These are phyloP conservation scores for Simalia tracyae DNA, from an alignment of 2,797 vertebrate genomes.

Conservation along the genomic window DNA sequence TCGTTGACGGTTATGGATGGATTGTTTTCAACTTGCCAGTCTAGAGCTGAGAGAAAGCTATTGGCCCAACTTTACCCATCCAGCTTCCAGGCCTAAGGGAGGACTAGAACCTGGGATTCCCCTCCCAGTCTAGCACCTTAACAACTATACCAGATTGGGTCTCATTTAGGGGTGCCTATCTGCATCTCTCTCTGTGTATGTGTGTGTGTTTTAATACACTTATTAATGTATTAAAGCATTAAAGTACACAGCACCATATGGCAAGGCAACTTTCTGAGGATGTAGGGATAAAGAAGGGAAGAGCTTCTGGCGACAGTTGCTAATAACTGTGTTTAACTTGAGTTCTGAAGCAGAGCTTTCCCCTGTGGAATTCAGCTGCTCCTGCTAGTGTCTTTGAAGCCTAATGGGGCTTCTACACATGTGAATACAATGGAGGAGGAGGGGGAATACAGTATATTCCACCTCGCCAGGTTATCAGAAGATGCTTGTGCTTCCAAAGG, in stretches of 20 bases:
- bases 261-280: not conserved
- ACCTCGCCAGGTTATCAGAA: not conserved
- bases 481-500: not conserved
- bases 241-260: not conserved
- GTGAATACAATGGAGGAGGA: not conserved
- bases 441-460: not conserved
- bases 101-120: too few relatives aligned
- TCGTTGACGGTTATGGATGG: too few relatives aligned
- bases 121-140: too few relatives aligned
- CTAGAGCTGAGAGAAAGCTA: too few relatives aligned
- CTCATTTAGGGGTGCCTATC: too few relatives aligned
- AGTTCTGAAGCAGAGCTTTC: slow-evolving; percentile 2
- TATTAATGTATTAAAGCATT: not conserved
- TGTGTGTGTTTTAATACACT: too few relatives aligned
- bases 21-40: too few relatives aligned
- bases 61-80: too few relatives aligned
- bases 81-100: too few relatives aligned
- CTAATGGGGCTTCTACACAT: not conserved
- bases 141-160: too few relatives aligned
- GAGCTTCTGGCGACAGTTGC: not conserved
- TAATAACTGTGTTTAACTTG: slow-evolving; percentile 15
- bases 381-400: not conserved
- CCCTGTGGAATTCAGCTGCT: not conserved
- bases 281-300: not conserved
- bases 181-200: too few relatives aligned